phyloP scores from a whole-genome alignment of 2,888 invertebrate genomes.

The Caenorhabditis angaria region DNA sequence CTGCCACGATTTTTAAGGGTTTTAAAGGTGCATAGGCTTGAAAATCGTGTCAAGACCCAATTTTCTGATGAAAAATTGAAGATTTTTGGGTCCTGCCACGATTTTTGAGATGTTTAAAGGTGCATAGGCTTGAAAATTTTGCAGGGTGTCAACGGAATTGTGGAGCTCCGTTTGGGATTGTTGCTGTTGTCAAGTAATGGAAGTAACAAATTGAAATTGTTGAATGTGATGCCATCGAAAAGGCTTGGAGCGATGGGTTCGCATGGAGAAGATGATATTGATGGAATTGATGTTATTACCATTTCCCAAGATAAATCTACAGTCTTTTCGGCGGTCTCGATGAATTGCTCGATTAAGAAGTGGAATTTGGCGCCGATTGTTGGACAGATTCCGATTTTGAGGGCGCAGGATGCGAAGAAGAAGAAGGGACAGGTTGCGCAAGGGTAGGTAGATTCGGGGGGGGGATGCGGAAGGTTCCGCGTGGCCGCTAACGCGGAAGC shows the following conservation, averaged over 20 bases:
- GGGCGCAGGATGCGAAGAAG: slow-evolving; percentile 52
- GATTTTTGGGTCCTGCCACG: no score
- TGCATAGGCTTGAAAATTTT: background rate
- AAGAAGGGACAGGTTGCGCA: slow-evolving; percentile 43
- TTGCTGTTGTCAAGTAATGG: slow-evolving; percentile 44
- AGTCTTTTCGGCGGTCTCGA: slow-evolving; percentile 34
- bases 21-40: no score
- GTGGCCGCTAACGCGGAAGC: no score
- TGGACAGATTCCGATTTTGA: slow-evolving; percentile 53
- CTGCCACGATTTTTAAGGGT: no score
- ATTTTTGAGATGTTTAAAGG: no score
- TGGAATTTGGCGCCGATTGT: slow-evolving; percentile 48
- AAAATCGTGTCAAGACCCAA: no score
- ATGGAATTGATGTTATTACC: slow-evolving; percentile 47
- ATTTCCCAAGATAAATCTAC: slow-evolving; percentile 30
- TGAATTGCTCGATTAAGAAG: slow-evolving; percentile 39
- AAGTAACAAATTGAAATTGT: slow-evolving; percentile 43
- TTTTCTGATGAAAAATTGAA: no score
- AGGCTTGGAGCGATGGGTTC: slow-evolving; percentile 46
- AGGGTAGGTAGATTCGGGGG: slow-evolving; percentile 26
- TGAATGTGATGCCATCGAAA: slow-evolving; percentile 63
- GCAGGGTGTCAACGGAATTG: slow-evolving; percentile 43
- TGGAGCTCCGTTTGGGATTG: slow-evolving; percentile 43
- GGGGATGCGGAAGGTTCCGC: no score
- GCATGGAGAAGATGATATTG: slow-evolving; percentile 49